Evolutionary conservation across 2,888 invertebrate species (phyloP).

Genomic region (Rhorus exstirpatorius): DNA sequence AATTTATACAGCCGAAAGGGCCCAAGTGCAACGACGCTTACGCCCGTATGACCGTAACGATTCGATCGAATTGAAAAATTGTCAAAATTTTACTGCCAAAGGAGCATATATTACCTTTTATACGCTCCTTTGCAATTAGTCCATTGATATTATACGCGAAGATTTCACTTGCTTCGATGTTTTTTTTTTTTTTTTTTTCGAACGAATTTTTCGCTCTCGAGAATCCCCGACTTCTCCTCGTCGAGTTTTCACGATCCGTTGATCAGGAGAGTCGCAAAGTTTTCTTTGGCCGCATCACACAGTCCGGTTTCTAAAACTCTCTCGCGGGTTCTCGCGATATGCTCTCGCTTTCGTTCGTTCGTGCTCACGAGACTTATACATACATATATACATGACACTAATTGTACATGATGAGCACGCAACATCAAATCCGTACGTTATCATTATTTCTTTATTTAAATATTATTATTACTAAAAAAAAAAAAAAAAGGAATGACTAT

Average conservation of each 20-base stretch:
- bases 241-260: slow-evolving; percentile 77
- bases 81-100: too few species aligned
- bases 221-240: slow-evolving; percentile 68
- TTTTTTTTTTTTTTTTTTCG: slow-evolving; percentile 74
- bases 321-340: slow-evolving; percentile 70
- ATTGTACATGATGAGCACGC: slow-evolving; percentile 40
- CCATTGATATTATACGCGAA: too few species aligned
- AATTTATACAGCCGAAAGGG: too few species aligned
- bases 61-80: too few species aligned
- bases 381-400: neutral
- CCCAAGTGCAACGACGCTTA: too few species aligned
- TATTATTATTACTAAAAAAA: slow-evolving; percentile 3
- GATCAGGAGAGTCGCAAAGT: slow-evolving; percentile 24
- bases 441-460: slow-evolving; percentile 9
- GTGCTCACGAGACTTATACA: slow-evolving; percentile 62
- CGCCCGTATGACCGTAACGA: too few species aligned
- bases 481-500: neutral
- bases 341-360: slow-evolving; percentile 77
- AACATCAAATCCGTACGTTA: slow-evolving; percentile 27
- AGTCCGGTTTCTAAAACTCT: slow-evolving; percentile 83
- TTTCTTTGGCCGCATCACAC: slow-evolving; percentile 20
- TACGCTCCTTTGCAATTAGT: too few species aligned
- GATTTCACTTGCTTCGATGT: slow-evolving; percentile 81
- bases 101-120: too few species aligned
- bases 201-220: slow-evolving; percentile 74